phyloP scores from a whole-genome alignment of 2,888 invertebrate genomes.

The Tetragnatha montana region DNA sequence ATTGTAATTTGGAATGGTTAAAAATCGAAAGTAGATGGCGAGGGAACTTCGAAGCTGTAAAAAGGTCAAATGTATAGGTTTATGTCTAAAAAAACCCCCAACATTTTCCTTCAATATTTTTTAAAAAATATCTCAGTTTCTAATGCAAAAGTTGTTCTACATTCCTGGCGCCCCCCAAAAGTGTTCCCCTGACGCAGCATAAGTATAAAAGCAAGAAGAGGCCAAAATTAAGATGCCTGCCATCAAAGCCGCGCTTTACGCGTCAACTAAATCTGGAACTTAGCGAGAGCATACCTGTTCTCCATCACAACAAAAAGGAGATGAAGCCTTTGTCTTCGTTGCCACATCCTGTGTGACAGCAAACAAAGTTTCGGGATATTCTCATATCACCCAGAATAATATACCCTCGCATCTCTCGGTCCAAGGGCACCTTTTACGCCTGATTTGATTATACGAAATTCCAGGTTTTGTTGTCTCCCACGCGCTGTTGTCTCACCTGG shows the following conservation, averaged over 20 bases:
- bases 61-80: background rate
- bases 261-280: conserved; percentile 11
- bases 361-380: conserved; percentile 8
- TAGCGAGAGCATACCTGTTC: background rate
- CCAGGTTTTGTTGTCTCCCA: conserved; percentile 26
- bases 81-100: background rate
- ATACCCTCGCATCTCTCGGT: background rate
- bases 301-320: conserved; percentile 14
- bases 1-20: no score
- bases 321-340: background rate
- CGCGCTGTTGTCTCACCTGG: conserved; percentile 48
- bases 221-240: background rate
- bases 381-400: conserved; percentile 4
- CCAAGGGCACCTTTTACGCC: conserved; percentile 54
- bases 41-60: background rate
- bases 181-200: background rate
- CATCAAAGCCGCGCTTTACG: background rate
- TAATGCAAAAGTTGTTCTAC: background rate
- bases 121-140: background rate
- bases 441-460: conserved; percentile 62
- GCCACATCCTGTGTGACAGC: background rate
- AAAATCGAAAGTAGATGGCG: background rate
- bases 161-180: background rate
- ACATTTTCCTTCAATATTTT: background rate
- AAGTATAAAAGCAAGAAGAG: background rate